Percentiles rank a stretch among this genome's conserved stretches.
phyloP scores from a whole-genome alignment of 1,140 invertebrate genomes.

The fruit fly (Drosophila melanogaster) region Release_6_plus_ISO1_MT NC_004354.4:18592001-18592500 shows the following conservation, averaged over 20 bases:
- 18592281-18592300: constrained; percentile 52
- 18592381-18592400: constrained; percentile 15
- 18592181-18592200: background rate
- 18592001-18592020: constrained; percentile 67
- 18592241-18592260: background rate
- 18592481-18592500: background rate
- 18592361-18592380: constrained; percentile 30
- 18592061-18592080: constrained; percentile 32
- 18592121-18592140: constrained; percentile 84
- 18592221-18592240: too few relatives aligned
- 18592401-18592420: constrained; percentile 22
- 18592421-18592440: constrained; percentile 42
- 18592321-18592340: constrained; percentile 78
- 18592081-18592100: constrained; percentile 17
- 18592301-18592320: constrained; percentile 64
- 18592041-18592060: constrained; percentile 70
- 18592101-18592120: constrained; percentile 38
- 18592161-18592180: constrained; percentile 60
- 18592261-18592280: constrained; percentile 63
- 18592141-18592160: constrained; percentile 85
- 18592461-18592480: constrained; percentile 31
- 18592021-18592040: constrained; percentile 83
- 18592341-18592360: constrained; percentile 46
- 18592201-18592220: background rate
- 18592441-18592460: constrained; percentile 40